phyloP scores from a whole-genome alignment of 30 jellyfish, hydroid and myxozoan species.

The Turritopsis dohrnii region DNA sequence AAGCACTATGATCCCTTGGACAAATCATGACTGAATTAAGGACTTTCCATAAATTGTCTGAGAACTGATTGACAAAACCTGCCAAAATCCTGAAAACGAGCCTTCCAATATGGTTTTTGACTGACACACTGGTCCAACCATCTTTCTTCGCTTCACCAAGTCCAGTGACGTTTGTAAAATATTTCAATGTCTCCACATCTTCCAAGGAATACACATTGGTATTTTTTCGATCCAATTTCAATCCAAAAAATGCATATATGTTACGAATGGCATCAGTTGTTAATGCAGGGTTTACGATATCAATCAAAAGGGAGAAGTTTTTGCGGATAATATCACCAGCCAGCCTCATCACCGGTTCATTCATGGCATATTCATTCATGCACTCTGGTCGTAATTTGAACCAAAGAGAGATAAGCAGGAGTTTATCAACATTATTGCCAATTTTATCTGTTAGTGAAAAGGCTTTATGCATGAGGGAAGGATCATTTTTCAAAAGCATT shows the following conservation, averaged over 20 bases:
- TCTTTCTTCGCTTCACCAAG: neutral
- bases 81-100: neutral
- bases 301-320: neutral
- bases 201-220: neutral
- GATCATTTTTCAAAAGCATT: constrained; percentile 8
- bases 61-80: neutral
- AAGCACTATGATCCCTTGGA: neutral
- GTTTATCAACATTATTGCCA: neutral
- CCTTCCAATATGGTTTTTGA: neutral
- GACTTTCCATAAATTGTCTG: neutral
- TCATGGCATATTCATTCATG: neutral
- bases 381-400: neutral
- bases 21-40: constrained; percentile 8
- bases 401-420: neutral
- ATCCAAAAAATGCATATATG: neutral
- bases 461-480: neutral
- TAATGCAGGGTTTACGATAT: neutral
- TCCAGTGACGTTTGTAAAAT: constrained; percentile 1
- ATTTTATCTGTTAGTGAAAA: neutral
- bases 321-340: neutral
- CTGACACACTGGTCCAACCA: neutral
- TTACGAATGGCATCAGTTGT: neutral
- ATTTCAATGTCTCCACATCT: neutral
- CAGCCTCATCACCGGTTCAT: neutral
- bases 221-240: neutral